A percentile compares a stretch with the other conserved stretches of the same genome.
These are phyloP conservation scores for Diadema setosum DNA, from an alignment of 35 echinoderm and acorn worm species.

Conservation along the genomic window DNA sequence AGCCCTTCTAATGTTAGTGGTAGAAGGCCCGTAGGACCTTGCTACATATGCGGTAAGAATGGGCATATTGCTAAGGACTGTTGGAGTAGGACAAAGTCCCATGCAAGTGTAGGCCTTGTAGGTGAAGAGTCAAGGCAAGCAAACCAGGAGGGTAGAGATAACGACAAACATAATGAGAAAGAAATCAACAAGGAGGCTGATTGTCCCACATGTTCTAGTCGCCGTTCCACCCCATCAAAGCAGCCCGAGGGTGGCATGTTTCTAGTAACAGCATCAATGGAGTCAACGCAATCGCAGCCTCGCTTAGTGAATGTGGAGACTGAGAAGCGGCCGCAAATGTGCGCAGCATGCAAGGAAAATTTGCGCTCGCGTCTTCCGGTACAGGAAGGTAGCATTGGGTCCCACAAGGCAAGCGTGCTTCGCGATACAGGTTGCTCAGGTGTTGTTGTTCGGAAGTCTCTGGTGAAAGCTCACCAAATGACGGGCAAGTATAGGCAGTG, in stretches of 20 bases:
- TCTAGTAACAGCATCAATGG: no score
- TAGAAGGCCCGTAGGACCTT: no score
- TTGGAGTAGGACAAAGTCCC: neutral
- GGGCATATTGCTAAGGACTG: neutral
- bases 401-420: neutral
- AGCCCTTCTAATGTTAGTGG: no score
- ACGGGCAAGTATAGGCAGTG: conserved; percentile 27
- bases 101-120: neutral
- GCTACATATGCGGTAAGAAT: no score
- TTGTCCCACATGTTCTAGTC: neutral
- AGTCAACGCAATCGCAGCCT: no score
- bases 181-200: no score
- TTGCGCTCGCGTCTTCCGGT: conserved; percentile 16
- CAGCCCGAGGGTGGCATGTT: no score
- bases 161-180: no score
- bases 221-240: no score
- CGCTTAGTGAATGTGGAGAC: no score
- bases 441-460: conserved; percentile 25
- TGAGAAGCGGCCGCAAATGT: neutral
- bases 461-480: conserved; percentile 19
- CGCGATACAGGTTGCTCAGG: conserved; percentile 55
- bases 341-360: conserved; percentile 21
- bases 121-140: no score
- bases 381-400: neutral
- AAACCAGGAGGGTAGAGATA: neutral